Base-by-base conservation (phyloP, 92 coral and sea anemone species). In the Porites divaricata region DNA sequence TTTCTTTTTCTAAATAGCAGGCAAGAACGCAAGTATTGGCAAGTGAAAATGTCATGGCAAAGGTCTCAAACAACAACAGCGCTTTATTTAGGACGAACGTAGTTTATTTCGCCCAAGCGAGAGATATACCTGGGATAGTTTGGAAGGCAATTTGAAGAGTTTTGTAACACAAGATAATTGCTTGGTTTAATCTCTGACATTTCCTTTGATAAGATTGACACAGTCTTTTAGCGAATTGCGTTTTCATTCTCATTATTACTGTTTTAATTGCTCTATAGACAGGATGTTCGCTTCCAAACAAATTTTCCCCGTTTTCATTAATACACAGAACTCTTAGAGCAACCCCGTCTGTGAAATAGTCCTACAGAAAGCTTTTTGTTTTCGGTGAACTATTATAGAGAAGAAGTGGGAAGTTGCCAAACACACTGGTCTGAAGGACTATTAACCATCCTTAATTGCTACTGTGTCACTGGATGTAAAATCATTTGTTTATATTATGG, bases 221-320 rank as follows among this genome's bases (percentile, higher is more conserved):
- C 54, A 53, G 86, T 63, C 90, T 90, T 85, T 77, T 88, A 84
- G 76, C 90, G 90, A 86, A 89, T 89, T 89, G 90, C 85, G 84
- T 83, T 79, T 70, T 85, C 88, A 76, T 74, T 85, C 87, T 74
- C 79, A 83, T 88, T 89, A 94, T 92, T 89, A 81, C 76, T 19
- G 63, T 23, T 86, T 94, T 92, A 94, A 94, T 94, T 94, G 95
- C 95, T 89, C 94, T 86, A 87, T 90, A 77, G 83, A 92, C 89
- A 92, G 93, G 90, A 84, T 75, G 81, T 84, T 63, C 72, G 79
- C 25, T 73, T 79, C 79, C 89, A 72, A 79, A 79, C 79, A 74
- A 85, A 26, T 73, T 79, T 72, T 72, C 63, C 5, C n/a, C 69
- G 16, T 63, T 22, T 12, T 72, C 49, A 58, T 74, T 35, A 20